Evolutionary conservation across 2,888 invertebrate genomes (phyloP).

Genomic region (Melieria omissa): DNA sequence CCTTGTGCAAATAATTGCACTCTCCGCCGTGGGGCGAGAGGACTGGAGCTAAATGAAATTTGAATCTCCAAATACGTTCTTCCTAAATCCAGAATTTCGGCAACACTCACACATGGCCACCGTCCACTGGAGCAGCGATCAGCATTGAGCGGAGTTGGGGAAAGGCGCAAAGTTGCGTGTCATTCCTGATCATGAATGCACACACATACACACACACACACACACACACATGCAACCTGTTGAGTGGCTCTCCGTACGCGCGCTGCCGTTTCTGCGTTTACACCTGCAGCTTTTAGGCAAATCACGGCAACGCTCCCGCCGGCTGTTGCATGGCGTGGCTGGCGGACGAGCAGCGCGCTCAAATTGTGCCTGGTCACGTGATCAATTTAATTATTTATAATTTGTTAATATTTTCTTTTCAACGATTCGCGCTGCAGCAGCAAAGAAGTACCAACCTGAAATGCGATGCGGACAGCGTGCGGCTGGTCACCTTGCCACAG

Average conservation of each 20-base stretch:
- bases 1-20: no score
- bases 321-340: constrained; percentile 47
- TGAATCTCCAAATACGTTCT: no score
- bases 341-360: neutral
- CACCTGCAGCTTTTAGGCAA: constrained; percentile 34
- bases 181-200: constrained; percentile 19
- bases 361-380: constrained; percentile 58
- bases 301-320: constrained; percentile 29
- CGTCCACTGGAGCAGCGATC: no score
- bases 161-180: constrained; percentile 22
- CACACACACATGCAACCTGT: neutral
- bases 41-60: neutral
- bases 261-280: constrained; percentile 13
- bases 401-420: constrained; percentile 53
- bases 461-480: neutral
- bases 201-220: neutral
- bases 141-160: neutral
- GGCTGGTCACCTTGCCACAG: neutral
- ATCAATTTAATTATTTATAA: constrained; percentile 61
- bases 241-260: neutral
- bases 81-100: no score
- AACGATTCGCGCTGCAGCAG: constrained; percentile 10
- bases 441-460: no score
- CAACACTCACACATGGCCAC: no score
- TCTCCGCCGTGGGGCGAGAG: neutral